Evolutionary conservation across 2,113 vertebrate species (phyloP), one percentile per base, ranked within the genome.

Genomic region (Gnathonemus longibarbis): DNA sequence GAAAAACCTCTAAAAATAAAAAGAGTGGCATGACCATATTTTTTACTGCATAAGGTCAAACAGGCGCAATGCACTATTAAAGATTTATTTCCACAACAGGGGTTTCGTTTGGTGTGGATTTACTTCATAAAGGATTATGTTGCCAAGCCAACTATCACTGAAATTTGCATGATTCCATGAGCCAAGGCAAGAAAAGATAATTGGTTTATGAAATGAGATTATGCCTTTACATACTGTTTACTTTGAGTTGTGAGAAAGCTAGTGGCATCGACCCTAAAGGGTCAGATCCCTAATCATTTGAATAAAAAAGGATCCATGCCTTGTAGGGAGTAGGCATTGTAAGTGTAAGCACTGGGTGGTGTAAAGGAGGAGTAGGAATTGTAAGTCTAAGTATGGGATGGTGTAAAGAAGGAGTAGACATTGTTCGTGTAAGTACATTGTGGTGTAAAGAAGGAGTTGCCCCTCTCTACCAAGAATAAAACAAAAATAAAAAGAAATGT

Each of bases 91-190:
- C 27, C 13, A 53, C 24, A 31, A 35, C 50, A 53, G 13, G 15
- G 5, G 50, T 53, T 56, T 87, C n/a, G 2, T 56, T 17, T 87
- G 27, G 48, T 35, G 48, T 53, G 49, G 3, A 31, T 52, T 87
- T 52, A 48, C 27, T 87, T 49, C 84, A 35, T 17, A 48, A 53
- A 17, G 48, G 50, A 87, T 27, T 31, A 86, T 31, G 85, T 53
- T 87, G 85, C 85, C 49, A 53, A 53, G 85, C 50, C 50, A 52
- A 52, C 85, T 35, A 53, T 87, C 49, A 87, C 50, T 87, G 49
- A 87, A 87, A 87, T 48, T 50, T 52, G 49, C 85, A 87, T 87
- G 85, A 31, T 52, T 87, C 85, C 49, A 35, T 39, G n/a, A 27
- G 27, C 9, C n/a, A 15, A 53, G 46, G 85, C 48, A 53, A 27